Evolutionary conservation across 2,888 invertebrate genomes (phyloP), one percentile per base, ranked within the genome.

Genomic region (Volucella inflata): DNA sequence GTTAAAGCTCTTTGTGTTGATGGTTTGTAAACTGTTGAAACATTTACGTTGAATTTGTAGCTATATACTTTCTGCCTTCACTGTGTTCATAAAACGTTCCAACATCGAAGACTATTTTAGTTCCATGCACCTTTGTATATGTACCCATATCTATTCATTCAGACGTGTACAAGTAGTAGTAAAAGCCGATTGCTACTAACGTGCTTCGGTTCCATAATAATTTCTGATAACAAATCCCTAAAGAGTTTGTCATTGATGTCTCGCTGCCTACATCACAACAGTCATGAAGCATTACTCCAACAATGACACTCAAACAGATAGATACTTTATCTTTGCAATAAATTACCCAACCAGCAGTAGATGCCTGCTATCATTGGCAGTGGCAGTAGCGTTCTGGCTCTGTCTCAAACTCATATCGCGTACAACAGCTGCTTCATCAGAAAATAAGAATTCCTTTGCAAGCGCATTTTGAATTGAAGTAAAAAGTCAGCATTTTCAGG

Each of bases 161-260:
- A 30, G 0, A 30, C 30, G 30, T 6, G 30, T 30, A 30, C 6
- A 30, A 30, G 30, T 30, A 30, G 30, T 30, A 30, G 30, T 30
- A 30, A 30, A 30, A 30, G 30, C 30, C 30, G 30, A 30, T 30
- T 30, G 44, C 42, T 51, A 50, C 57, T 48, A 59, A 57, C 14
- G 59, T 50, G 40, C 42, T 83, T 71, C 71, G 59, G 40, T 72
- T 67, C 11, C 76, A 77, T 77, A 80, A 81, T 81, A 81, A 85
- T 85, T 85, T 57, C 77, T 85, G 85, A 85, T 85, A 77, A 85
- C 81, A 74, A 85, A 77, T 85, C 81, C 85, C 80, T 62, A 8
- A 59, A 81, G 85, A 81, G 85, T 80, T 80, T 81, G 85, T 77
- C 81, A 81, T 85, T 85, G 85, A 77, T 85, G 77, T 0, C 76